Percentiles rank a stretch among this genome's conserved stretches.
These are phyloP conservation scores for Thalassophryne amazonica DNA, from an alignment of 2,797 vertebrate genomes.

Conservation along the genomic window DNA sequence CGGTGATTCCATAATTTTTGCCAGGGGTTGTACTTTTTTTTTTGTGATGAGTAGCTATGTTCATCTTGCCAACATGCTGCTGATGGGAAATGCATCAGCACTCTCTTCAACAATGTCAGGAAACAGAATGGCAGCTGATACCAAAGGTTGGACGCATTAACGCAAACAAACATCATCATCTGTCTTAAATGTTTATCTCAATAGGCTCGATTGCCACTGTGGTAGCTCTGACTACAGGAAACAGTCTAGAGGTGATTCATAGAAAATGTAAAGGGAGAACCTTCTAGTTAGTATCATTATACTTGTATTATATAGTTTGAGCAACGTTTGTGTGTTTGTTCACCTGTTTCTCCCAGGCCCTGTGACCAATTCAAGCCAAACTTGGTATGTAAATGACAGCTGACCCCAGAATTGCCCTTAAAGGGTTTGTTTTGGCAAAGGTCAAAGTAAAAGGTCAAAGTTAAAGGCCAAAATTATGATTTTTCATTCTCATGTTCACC, in stretches of 20 bases:
- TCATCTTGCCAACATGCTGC: constrained; percentile 10
- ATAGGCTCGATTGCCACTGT: not conserved
- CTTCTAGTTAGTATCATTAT: not conserved
- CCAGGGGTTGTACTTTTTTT: constrained; percentile 10
- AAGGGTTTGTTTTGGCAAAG: too few species aligned
- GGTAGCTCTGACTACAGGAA: not conserved
- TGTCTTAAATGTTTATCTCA: not conserved
- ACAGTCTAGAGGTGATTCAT: constrained; percentile 6
- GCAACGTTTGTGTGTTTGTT: too few species aligned
- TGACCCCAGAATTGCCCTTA: too few species aligned
- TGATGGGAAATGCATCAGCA: constrained; percentile 68
- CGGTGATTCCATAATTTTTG: too few species aligned
- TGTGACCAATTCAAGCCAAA: too few species aligned
- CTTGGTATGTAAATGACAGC: too few species aligned
- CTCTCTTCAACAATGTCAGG: constrained; percentile 64
- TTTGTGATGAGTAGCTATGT: constrained; percentile 10
- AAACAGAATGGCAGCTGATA: constrained; percentile 49
- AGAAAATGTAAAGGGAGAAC: not conserved
- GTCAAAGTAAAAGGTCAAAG: too few species aligned
- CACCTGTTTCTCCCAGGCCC: too few species aligned
- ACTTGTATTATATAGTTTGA: too few species aligned
- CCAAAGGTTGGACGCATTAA: constrained; percentile 14
- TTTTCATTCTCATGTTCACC: too few species aligned
- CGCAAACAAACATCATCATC: constrained; percentile 9
- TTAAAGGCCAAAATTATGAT: too few species aligned